Percentiles rank a stretch among this genome's conserved stretches.
These are phyloP conservation scores for Chrysemys picta DNA, from an alignment of 2,113 vertebrate species.

Conservation along the genomic window DNA sequence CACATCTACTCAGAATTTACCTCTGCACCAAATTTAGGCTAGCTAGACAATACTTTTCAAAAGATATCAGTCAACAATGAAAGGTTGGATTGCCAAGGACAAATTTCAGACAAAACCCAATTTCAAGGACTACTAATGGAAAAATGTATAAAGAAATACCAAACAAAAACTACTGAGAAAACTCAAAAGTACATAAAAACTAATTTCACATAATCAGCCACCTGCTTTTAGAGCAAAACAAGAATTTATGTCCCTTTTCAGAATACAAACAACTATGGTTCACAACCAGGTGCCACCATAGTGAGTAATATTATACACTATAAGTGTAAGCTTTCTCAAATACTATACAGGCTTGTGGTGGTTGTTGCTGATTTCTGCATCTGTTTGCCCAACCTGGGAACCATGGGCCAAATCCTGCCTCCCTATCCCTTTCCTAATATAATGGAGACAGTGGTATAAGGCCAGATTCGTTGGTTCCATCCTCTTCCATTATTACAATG, in stretches of 20 bases:
- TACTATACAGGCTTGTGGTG: neutral
- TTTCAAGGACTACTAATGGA: neutral
- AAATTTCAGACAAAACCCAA: neutral
- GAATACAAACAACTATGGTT: neutral
- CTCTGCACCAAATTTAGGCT: neutral
- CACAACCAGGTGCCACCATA: neutral
- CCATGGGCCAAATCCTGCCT: neutral
- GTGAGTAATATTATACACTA: neutral
- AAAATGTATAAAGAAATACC: neutral
- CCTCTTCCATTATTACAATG: neutral
- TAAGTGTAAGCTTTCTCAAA: neutral
- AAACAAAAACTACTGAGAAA: neutral
- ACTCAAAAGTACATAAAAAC: neutral
- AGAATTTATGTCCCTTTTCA: neutral
- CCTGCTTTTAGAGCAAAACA: neutral
- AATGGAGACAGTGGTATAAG: neutral
- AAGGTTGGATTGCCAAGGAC: neutral
- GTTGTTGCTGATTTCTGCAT: neutral
- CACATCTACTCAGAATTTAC: neutral
- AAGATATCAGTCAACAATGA: neutral
- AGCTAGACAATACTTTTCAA: neutral
- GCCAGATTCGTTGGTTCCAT: neutral
- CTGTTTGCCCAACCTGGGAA: neutral
- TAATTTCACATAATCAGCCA: neutral
- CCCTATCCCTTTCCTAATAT: neutral